Evolutionary conservation across 2,113 vertebrate genomes (phyloP).

Genomic region (Brienomyrus brachyistius): DNA sequence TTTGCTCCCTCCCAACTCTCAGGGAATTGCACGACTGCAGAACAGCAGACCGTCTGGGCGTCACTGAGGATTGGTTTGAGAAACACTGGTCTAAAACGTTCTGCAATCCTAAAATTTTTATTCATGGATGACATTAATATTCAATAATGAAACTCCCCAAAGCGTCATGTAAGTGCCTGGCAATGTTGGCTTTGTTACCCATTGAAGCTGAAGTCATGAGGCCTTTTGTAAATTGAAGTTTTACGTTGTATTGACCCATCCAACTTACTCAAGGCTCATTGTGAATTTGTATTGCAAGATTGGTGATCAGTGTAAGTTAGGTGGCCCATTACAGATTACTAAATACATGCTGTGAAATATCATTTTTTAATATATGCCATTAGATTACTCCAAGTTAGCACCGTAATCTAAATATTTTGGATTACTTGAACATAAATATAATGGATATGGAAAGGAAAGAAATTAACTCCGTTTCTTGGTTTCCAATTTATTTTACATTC

Average conservation of each 20-base stretch:
- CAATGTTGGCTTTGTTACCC: not conserved
- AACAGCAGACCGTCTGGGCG: too few relatives aligned
- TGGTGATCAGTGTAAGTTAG: not conserved
- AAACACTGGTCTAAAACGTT: not conserved
- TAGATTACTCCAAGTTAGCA: not conserved
- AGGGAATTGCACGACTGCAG: too few relatives aligned
- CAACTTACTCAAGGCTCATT: not conserved
- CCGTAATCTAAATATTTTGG: not conserved
- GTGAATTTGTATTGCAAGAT: not conserved
- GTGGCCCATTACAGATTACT: not conserved
- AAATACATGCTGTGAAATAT: not conserved
- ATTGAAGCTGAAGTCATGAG: not conserved
- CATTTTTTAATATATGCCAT: not conserved
- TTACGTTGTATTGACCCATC: not conserved
- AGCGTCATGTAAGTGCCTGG: not conserved
- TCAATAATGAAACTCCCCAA: not conserved
- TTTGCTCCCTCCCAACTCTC: not conserved
- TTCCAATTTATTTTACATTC: not conserved
- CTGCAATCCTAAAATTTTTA: not conserved
- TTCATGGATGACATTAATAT: not conserved
- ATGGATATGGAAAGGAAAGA: not conserved
- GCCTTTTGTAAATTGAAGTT: not conserved
- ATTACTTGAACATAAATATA: not conserved
- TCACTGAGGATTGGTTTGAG: too few relatives aligned
- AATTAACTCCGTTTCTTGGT: not conserved